Conservation (phyloP, 2,113 vertebrate genomes). For the Gila orcuttii region DNA sequence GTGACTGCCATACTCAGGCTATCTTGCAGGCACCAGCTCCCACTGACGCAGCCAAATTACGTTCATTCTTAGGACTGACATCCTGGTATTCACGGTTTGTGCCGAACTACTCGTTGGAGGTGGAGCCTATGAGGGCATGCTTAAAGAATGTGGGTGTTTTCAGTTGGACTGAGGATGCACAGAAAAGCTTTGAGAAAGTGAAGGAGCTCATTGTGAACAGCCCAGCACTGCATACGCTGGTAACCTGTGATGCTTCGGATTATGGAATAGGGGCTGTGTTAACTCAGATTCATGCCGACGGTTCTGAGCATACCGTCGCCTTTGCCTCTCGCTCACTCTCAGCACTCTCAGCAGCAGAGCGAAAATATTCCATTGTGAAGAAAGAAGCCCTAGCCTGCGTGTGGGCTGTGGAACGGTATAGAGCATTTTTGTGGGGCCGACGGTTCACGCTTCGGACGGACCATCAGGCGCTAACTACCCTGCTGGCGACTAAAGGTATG, state of each 20-base stretch:
- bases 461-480: neutral
- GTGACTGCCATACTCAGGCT: neutral
- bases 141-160: neutral
- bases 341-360: too few relatives aligned
- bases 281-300: too few relatives aligned
- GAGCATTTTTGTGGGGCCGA: too few relatives aligned
- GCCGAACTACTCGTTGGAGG: neutral
- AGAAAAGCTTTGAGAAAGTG: slow-evolving; percentile 18
- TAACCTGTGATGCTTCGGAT: too few relatives aligned
- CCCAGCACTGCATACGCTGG: neutral
- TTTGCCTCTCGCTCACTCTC: too few relatives aligned
- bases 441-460: neutral
- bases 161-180: neutral
- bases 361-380: too few relatives aligned
- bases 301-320: too few relatives aligned
- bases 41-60: neutral
- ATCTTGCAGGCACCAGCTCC: slow-evolving; percentile 5
- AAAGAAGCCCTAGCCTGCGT: too few relatives aligned
- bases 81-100: slow-evolving; percentile 25
- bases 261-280: too few relatives aligned
- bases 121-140: slow-evolving; percentile 3
- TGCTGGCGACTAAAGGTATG: slow-evolving; percentile 27
- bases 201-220: slow-evolving; percentile 12
- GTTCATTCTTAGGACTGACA: slow-evolving; percentile 35
- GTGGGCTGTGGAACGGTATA: too few relatives aligned